Evolutionary conservation across 2,113 vertebrate genomes (phyloP), one percentile per base, ranked within the genome.

Genomic region (Apus apus): DNA sequence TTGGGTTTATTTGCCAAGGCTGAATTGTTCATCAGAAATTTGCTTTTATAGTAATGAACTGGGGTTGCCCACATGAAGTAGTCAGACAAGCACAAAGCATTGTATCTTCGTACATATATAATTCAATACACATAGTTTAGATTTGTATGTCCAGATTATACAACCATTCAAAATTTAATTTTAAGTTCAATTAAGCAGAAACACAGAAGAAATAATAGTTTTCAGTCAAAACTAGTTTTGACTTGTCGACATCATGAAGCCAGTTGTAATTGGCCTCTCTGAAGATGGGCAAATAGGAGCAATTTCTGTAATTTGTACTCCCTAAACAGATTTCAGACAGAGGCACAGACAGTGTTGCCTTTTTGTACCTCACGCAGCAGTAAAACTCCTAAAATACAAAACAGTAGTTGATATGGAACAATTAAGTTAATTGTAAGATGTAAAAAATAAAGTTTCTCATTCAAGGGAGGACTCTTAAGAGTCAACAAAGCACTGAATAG

Each of bases 321-420:
- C 23, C 25, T 56, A 70, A 87, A n/a, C 20, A 61, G 40, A 53
- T 77, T 27, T 14, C 54, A 81, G 30, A 5, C 30, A 45, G 9
- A 72, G 7, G 30, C 12, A 72, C 15, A 74, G 68, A n/a, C 0
- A 1, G 4, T 1, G 0, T 67, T 43, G 23, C 7, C 27, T 87
- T 8, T 38, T 68, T 26, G 50, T 40, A 60, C 15, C 2, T 14
- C 7, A 17, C 38, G 4, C 60, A 45, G 30, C 3, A 40, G 8
- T 53, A 57, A 36, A 68, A 76, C 65, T 85, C 58, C 19, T 43
- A 43, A 43, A 43, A 43, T 43, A 43, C 40, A 43, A 8, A 43
- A 43, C 13, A 43, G 40, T 43, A 43, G 40, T 12, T 43, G 40
- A 43, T 43, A 43, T 43, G 70, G 43, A 91, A 85, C 11, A 64